These are phyloP conservation scores for Calliphora vomitoria DNA, from an alignment of 2,888 invertebrate species.

Conservation along the genomic window DNA sequence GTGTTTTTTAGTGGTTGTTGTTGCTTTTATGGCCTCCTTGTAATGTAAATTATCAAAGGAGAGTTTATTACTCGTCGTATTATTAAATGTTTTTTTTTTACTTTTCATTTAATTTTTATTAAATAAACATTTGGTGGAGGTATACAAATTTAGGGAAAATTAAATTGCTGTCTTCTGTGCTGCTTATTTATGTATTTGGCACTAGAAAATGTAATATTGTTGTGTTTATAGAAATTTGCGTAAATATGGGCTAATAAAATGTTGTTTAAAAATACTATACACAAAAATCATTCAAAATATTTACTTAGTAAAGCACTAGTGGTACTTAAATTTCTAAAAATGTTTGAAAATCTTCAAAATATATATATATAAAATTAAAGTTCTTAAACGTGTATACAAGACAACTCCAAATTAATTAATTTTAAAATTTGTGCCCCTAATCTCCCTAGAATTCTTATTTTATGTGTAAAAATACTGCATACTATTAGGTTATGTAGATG, in stretches of 20 bases:
- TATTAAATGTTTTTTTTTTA: constrained; percentile 56
- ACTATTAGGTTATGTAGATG: too few relatives aligned
- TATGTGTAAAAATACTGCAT: too few relatives aligned
- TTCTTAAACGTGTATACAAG: too few relatives aligned
- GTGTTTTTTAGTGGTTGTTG: constrained; percentile 27
- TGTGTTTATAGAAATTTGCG: background rate
- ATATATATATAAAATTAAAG: too few relatives aligned
- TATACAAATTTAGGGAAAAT: background rate
- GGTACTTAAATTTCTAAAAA: too few relatives aligned
- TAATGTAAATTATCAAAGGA: constrained; percentile 50
- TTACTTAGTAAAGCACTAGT: too few relatives aligned
- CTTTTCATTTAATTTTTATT: constrained; percentile 5
- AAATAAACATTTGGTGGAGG: background rate
- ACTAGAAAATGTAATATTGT: background rate
- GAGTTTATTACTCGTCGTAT: constrained; percentile 48
- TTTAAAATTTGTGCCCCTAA: too few relatives aligned
- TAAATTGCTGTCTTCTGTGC: background rate
- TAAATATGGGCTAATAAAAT: constrained; percentile 2
- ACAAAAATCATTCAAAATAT: too few relatives aligned
- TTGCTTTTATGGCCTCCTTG: constrained; percentile 7
- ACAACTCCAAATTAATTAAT: too few relatives aligned
- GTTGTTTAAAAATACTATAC: background rate
- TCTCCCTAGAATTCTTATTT: too few relatives aligned
- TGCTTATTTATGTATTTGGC: background rate
- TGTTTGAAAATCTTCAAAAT: too few relatives aligned